These are phyloP conservation scores for Enteromius thamalakanensis DNA, from an alignment of 2,797 vertebrate species.

Conservation along the genomic window DNA sequence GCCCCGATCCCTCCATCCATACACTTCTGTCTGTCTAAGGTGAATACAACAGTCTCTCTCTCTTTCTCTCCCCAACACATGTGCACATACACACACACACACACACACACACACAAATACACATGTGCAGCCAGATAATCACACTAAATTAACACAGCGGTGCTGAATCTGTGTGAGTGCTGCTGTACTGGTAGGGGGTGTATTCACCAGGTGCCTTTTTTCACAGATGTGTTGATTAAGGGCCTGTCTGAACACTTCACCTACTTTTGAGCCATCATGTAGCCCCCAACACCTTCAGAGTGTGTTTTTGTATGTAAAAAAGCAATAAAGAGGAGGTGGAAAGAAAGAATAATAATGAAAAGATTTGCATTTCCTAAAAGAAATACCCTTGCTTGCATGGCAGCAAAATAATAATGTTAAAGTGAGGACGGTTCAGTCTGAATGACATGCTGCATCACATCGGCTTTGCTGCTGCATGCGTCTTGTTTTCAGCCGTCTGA, in stretches of 20 bases:
- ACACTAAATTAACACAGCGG: constrained; percentile 30
- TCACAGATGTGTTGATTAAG: constrained; percentile 51
- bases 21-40: constrained; percentile 57
- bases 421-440: not conserved
- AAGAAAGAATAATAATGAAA: not conserved
- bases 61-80: constrained; percentile 16
- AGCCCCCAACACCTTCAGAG: constrained; percentile 16
- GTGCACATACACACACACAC: constrained; percentile 21
- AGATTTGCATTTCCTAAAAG: not conserved
- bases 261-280: constrained; percentile 18
- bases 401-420: not conserved
- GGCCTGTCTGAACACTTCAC: constrained; percentile 37
- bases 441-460: not conserved
- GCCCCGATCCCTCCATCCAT: constrained; percentile 10
- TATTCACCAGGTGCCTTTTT: constrained; percentile 41
- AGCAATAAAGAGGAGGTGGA: not conserved
- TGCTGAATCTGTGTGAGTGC: constrained; percentile 23
- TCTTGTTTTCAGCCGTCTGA: not conserved
- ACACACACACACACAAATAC: constrained; percentile 24
- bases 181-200: constrained; percentile 42
- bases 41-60: constrained; percentile 9
- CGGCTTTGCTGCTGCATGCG: not conserved
- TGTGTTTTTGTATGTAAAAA: constrained; percentile 20
- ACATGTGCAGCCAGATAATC: constrained; percentile 28
- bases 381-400: not conserved